phyloP scores from a whole-genome alignment of 2,113 vertebrate species.

The Picathartes gymnocephalus region DNA sequence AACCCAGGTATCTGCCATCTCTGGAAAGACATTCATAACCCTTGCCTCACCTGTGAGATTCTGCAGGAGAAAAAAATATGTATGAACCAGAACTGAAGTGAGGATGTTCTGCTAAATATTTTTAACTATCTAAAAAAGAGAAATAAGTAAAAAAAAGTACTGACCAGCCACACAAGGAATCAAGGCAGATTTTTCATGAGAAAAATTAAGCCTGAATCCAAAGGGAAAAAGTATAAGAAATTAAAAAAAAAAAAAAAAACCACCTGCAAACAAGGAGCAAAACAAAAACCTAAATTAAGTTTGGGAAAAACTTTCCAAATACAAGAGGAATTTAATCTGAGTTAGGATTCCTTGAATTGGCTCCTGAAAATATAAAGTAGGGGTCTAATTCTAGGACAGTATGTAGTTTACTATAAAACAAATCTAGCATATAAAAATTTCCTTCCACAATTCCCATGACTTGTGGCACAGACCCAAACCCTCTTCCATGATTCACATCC shows the following conservation, averaged over 20 bases:
- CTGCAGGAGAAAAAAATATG: not conserved
- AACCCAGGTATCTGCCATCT: not conserved
- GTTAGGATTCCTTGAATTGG: not conserved
- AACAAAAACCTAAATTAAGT: not conserved
- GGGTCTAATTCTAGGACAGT: slow-evolving; percentile 22
- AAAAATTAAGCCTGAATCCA: not conserved
- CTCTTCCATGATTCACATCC: slow-evolving; percentile 27
- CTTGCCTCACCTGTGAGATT: not conserved
- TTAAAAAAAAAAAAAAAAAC: not conserved
- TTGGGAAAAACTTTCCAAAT: not conserved
- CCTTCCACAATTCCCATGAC: slow-evolving; percentile 55
- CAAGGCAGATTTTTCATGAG: not conserved
- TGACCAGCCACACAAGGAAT: not conserved
- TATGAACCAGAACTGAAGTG: not conserved
- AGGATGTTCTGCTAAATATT: not conserved
- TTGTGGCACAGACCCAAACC: slow-evolving; percentile 34
- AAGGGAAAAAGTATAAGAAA: not conserved
- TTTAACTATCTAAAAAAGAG: not conserved
- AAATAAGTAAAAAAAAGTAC: not conserved
- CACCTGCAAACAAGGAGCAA: not conserved
- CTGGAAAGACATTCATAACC: not conserved
- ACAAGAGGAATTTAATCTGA: not conserved
- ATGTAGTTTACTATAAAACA: slow-evolving; percentile 48
- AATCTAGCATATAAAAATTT: slow-evolving; percentile 56
- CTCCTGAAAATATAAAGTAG: not conserved